Evolutionary conservation across 2,113 vertebrate genomes (phyloP).

Genomic region (Peromyscus maniculatus): DNA sequence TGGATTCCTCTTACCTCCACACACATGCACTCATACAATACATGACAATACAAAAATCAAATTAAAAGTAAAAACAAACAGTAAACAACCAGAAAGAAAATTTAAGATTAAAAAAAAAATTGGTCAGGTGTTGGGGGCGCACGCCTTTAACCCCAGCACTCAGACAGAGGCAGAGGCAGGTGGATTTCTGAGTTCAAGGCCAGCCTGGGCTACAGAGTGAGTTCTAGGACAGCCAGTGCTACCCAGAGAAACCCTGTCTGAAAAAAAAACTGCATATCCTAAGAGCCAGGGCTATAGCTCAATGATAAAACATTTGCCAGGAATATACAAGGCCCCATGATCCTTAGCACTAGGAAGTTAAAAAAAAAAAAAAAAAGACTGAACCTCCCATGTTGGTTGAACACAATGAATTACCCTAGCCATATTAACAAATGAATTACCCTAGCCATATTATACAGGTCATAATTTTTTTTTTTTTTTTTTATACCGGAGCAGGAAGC

Average conservation of each 20-base stretch:
- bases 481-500: background rate
- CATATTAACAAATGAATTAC: slow-evolving; percentile 23
- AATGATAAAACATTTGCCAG: background rate
- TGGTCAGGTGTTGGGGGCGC: background rate
- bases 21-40: background rate
- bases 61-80: background rate
- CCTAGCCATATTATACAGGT: background rate
- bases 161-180: background rate
- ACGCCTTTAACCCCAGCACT: background rate
- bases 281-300: background rate
- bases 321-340: background rate
- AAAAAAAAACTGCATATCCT: background rate
- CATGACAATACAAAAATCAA: background rate
- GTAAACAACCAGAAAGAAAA: background rate
- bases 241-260: background rate
- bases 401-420: background rate
- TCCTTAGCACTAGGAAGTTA: background rate
- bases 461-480: background rate
- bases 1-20: background rate
- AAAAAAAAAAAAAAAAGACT: background rate
- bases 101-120: background rate
- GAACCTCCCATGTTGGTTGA: background rate
- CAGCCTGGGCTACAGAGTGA: background rate
- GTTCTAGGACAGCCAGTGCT: background rate
- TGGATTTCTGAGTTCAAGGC: background rate